Conservation (phyloP, 2,797 vertebrate species). For the Euthynnus affinis region DNA sequence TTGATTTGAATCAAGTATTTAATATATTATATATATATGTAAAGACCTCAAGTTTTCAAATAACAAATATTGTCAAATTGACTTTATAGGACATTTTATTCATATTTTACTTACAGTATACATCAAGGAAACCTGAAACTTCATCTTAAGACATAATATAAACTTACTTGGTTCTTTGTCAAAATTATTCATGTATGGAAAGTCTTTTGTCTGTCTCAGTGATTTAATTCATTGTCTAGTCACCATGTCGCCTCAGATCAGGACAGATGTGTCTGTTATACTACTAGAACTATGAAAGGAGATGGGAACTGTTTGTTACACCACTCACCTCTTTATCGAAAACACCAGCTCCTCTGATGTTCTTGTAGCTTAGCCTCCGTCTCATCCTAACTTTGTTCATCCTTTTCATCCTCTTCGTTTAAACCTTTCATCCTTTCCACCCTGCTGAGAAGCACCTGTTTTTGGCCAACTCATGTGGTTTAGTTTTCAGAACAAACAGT, state of each 20-base stretch:
- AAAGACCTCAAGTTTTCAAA: too few species aligned
- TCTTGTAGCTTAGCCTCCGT: constrained; percentile 69
- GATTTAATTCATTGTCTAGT: constrained; percentile 63
- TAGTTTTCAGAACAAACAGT: constrained; percentile 73
- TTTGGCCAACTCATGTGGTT: constrained; percentile 67
- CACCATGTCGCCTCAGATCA: constrained; percentile 58
- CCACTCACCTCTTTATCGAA: constrained; percentile 67
- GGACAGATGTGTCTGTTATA: constrained; percentile 63
- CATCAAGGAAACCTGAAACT: constrained; percentile 11
- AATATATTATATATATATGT: background rate
- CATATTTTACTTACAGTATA: too few species aligned
- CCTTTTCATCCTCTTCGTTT: constrained; percentile 72
- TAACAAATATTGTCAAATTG: too few species aligned
- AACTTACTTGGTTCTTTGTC: constrained; percentile 27
- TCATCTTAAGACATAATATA: constrained; percentile 24
- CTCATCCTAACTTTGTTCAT: constrained; percentile 77
- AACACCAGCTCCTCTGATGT: constrained; percentile 80
- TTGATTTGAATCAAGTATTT: background rate
- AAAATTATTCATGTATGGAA: constrained; percentile 34
- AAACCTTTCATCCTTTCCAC: constrained; percentile 72
- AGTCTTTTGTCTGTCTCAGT: constrained; percentile 49
- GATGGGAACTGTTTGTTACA: constrained; percentile 64
- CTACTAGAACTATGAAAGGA: constrained; percentile 59
- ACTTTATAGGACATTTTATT: too few species aligned
- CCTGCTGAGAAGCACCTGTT: constrained; percentile 81